Evolutionary conservation across 2,888 invertebrate genomes (phyloP), one percentile per base, ranked within the genome.

Genomic region (Neria commutata): DNA sequence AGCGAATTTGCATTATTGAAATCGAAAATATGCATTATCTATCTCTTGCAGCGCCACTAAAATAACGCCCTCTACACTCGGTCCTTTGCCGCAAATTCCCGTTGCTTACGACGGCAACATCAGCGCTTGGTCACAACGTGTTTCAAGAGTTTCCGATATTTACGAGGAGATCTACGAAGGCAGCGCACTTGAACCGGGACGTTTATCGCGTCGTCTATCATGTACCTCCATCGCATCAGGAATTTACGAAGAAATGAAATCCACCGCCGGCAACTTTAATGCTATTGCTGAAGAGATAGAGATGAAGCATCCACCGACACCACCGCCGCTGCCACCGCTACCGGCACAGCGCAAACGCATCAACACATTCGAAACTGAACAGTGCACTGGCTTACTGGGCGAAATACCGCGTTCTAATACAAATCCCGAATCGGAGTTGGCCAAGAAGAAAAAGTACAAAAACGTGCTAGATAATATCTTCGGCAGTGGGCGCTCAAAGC

Each of bases 181-280:
- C 16, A 26, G 25, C n/a, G 56, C 60, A 17, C 25, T 42, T 3
- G 58, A 62, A 21, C 67, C 64, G 16, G n/a, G n/a, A n/a, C 66
- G 66, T 42, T 50, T 67, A 4, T 67, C 66, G 0, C 58, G 78
- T 23, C 71, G 77, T 21, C 61, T 72, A 2, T 78, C 81, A 0
- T 73, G 80, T 1, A 71, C 72, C 0, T 82, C 83, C 0, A 71
- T 81, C 33, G 78, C 79, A 0, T 82, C 82, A 1, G 82, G 81
- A 2, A 82, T 82, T 23, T 82, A 82, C 61, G 83, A 82, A 62
- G 82, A 81, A 61, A 82, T 82, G 82, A 80, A 79, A 61, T 71
- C 77, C 1, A 67, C 70, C 4, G 61, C 64, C 10, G 17, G 58
- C 1, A 54, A 49, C 24, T 67, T 70, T 33, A 64, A 70, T 16